These are phyloP conservation scores for Drosophila dunni DNA, from an alignment of 1,140 invertebrate species.

Conservation along the genomic window DNA sequence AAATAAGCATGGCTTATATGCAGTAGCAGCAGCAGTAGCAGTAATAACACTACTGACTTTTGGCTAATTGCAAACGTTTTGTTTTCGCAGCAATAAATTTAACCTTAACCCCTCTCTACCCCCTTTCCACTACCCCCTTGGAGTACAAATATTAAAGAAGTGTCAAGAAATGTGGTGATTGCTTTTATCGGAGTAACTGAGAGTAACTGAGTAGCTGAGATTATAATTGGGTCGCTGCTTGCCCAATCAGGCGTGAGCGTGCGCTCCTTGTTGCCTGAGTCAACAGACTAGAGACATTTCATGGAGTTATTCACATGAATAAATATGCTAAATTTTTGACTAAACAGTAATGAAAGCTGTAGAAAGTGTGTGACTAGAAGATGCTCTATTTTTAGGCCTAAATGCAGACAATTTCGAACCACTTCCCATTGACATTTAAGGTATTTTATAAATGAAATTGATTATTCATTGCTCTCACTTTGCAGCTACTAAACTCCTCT, in stretches of 20 bases:
- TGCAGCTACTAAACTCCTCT: too few species aligned
- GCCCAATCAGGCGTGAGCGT: slow-evolving; percentile 11
- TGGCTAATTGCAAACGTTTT: slow-evolving; percentile 44
- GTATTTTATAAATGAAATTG: too few species aligned
- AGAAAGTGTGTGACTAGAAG: not conserved
- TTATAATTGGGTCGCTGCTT: slow-evolving; percentile 31
- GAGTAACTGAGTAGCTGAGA: not conserved
- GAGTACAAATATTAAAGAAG: not conserved
- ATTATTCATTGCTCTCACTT: too few species aligned
- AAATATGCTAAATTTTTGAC: slow-evolving; percentile 42
- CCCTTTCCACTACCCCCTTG: not conserved
- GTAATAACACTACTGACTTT: not conserved
- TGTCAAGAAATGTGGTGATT: slow-evolving; percentile 26
- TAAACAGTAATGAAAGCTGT: slow-evolving; percentile 38
- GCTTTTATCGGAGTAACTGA: not conserved
- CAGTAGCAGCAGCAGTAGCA: slow-evolving; percentile 9
- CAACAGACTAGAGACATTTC: not conserved
- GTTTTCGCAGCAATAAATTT: slow-evolving; percentile 37
- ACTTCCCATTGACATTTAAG: too few species aligned
- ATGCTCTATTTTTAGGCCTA: too few species aligned
- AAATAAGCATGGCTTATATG: slow-evolving; percentile 22
- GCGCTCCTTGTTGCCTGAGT: not conserved
- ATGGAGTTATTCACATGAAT: slow-evolving; percentile 9
- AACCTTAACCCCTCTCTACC: not conserved
- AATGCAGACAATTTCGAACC: too few species aligned